Conservation (phyloP, 2,888 invertebrate genomes). For the Eristalinus aeneus region DNA sequence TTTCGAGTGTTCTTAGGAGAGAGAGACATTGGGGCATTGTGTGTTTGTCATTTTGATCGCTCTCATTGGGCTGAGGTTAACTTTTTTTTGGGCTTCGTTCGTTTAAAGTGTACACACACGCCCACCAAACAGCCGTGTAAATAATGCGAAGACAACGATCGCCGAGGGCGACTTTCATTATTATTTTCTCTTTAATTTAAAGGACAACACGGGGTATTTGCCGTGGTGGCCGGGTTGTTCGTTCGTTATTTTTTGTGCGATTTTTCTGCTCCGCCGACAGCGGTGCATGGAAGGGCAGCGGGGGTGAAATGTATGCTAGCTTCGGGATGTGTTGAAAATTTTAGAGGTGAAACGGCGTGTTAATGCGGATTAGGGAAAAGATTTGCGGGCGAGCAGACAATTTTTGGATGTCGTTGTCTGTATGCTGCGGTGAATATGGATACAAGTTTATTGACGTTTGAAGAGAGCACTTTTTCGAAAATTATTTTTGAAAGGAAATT, state of each 20-base stretch:
- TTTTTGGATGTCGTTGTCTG: background rate
- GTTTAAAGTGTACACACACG: slow-evolving; percentile 6
- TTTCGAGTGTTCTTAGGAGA: slow-evolving; percentile 31
- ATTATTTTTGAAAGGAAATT: no score
- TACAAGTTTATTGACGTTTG: no score
- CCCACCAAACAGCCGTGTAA: slow-evolving; percentile 55
- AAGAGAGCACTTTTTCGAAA: background rate
- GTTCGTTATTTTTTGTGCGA: background rate
- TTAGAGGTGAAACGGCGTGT: slow-evolving; percentile 42
- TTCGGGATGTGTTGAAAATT: slow-evolving; percentile 20
- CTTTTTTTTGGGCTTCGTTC: background rate
- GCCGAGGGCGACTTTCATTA: slow-evolving; percentile 55
- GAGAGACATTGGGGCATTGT: slow-evolving; percentile 26
- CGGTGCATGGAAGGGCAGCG: background rate
- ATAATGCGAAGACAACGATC: slow-evolving; percentile 59
- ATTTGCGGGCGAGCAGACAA: background rate
- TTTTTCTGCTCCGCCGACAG: background rate
- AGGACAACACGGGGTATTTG: slow-evolving; percentile 51
- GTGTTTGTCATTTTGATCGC: slow-evolving; percentile 2
- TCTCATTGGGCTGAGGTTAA: slow-evolving; percentile 2
- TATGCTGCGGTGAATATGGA: background rate
- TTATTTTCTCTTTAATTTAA: slow-evolving; percentile 62
- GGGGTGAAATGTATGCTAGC: background rate
- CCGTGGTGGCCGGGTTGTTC: slow-evolving; percentile 12
- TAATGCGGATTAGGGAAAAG: slow-evolving; percentile 7